Percentiles rank a stretch among this genome's conserved stretches.
Evolutionary conservation across 1,140 invertebrate genomes (phyloP).

Genomic region (Contarinia nasturtii): DNA sequence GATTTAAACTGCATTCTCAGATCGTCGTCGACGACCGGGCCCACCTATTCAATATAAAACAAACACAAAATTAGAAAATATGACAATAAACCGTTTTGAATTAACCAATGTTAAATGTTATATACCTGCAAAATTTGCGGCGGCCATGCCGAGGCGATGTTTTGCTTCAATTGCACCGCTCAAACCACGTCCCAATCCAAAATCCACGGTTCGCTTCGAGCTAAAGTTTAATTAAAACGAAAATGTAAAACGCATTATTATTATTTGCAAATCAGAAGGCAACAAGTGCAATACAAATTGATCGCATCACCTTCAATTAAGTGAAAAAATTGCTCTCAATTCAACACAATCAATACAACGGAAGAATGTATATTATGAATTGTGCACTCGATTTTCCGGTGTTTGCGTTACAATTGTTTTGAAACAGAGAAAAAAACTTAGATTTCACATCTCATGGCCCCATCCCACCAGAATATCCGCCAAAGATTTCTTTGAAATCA

Average conservation of each 20-base stretch:
- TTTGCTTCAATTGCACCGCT: slow-evolving; percentile 76
- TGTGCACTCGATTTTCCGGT: background rate
- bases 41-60: slow-evolving; percentile 31
- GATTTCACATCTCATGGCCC: too few relatives aligned
- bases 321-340: background rate
- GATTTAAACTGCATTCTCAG: slow-evolving; percentile 26
- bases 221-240: slow-evolving; percentile 22
- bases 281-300: too few relatives aligned
- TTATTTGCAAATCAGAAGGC: too few relatives aligned
- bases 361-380: background rate
- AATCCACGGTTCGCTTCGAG: slow-evolving; percentile 57
- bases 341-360: background rate
- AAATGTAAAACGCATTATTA: too few relatives aligned
- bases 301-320: too few relatives aligned
- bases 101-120: too few relatives aligned
- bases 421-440: background rate
- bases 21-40: slow-evolving; percentile 62
- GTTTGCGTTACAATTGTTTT: background rate
- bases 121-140: slow-evolving; percentile 51
- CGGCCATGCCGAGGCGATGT: slow-evolving; percentile 70
- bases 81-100: too few relatives aligned
- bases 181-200: slow-evolving; percentile 68
- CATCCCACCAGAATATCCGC: too few relatives aligned
- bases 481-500: too few relatives aligned
- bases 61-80: too few relatives aligned